Conservation (phyloP, 2,113 vertebrate genomes). For the Channa maculata region DNA sequence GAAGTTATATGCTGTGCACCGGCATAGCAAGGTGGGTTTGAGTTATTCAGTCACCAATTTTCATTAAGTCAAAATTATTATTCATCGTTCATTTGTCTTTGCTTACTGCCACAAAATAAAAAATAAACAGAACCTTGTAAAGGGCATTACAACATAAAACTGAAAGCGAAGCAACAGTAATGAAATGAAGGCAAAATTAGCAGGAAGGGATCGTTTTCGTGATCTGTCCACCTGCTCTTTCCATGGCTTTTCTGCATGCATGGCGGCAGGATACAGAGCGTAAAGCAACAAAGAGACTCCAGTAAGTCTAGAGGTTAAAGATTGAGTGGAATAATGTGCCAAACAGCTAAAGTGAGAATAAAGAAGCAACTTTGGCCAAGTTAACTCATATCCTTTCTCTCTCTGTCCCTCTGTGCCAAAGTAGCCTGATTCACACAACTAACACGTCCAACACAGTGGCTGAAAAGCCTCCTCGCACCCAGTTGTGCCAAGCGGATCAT, state of each 20-base stretch:
- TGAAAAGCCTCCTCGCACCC: constrained; percentile 63
- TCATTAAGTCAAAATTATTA: neutral
- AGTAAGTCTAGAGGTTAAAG: constrained; percentile 78
- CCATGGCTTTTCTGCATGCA: constrained; percentile 38
- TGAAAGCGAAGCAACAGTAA: neutral
- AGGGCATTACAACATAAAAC: neutral
- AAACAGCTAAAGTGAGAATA: constrained; percentile 71
- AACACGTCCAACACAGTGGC: constrained; percentile 57
- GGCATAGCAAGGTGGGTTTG: no score
- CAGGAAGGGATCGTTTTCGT: constrained; percentile 8
- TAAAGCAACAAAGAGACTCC: constrained; percentile 75
- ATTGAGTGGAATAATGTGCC: constrained; percentile 67
- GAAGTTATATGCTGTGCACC: no score
- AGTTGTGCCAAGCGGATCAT: constrained; percentile 55
- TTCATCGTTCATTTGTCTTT: neutral
- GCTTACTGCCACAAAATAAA: neutral
- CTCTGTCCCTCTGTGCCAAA: constrained; percentile 55
- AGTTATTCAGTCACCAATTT: neutral
- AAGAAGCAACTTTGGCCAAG: constrained; percentile 65
- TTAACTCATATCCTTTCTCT: constrained; percentile 59
- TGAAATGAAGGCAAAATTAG: neutral
- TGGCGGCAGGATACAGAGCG: constrained; percentile 36
- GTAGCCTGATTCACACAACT: constrained; percentile 75
- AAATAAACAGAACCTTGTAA: neutral
- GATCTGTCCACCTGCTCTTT: constrained; percentile 9